These are phyloP conservation scores for Torymus aiolomorphi DNA, from an alignment of 2,888 invertebrate genomes.

Conservation along the genomic window DNA sequence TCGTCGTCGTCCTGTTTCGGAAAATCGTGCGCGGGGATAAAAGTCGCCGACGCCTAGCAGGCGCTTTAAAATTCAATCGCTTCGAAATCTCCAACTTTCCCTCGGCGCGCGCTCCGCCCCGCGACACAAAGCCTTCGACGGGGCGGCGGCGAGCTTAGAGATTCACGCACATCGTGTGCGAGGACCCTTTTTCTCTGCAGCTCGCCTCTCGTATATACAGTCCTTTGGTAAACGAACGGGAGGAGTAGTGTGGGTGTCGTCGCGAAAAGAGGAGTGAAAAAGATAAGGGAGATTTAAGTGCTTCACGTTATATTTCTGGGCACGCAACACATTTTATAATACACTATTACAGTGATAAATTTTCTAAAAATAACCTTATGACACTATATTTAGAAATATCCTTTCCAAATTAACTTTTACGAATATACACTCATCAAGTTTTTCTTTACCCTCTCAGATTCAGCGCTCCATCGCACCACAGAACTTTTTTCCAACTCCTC, in stretches of 20 bases:
- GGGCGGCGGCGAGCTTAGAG: conserved; percentile 17
- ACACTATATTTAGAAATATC: too few relatives aligned
- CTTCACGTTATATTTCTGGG: too few relatives aligned
- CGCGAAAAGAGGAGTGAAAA: neutral
- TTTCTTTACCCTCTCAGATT: too few relatives aligned
- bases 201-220: neutral
- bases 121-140: conserved; percentile 27
- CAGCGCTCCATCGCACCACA: too few relatives aligned
- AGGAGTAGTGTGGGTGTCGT: neutral
- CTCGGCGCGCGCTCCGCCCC: neutral
- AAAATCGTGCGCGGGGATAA: neutral
- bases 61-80: conserved; percentile 51
- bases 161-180: conserved; percentile 26
- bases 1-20: neutral
- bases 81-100: conserved; percentile 35
- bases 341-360: too few relatives aligned
- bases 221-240: conserved; percentile 27
- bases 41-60: conserved; percentile 4
- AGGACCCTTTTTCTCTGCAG: conserved; percentile 32
- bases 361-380: too few relatives aligned
- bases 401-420: too few relatives aligned
- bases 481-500: too few relatives aligned
- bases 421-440: too few relatives aligned
- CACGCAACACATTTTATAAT: too few relatives aligned
- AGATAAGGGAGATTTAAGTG: conserved; percentile 1